These are phyloP conservation scores for Leptodactylus fuscus DNA, from an alignment of 2,113 vertebrate species.

Conservation along the genomic window DNA sequence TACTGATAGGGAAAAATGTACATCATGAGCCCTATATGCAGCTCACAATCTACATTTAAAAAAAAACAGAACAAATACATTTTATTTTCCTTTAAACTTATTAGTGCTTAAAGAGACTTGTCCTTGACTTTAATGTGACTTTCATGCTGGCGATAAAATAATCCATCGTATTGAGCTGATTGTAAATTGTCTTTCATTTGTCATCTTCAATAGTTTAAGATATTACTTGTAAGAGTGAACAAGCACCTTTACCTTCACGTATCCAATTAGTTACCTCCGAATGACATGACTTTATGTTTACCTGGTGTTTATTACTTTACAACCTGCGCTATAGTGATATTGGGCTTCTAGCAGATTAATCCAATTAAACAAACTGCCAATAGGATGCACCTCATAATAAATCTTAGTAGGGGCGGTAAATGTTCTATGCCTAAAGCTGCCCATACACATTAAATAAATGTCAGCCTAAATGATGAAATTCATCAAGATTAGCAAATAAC, in stretches of 20 bases:
- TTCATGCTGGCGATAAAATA: neutral
- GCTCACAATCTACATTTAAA: too few relatives aligned
- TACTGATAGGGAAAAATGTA: too few relatives aligned
- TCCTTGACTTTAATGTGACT: constrained; percentile 22
- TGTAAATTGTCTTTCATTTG: constrained; percentile 11
- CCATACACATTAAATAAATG: neutral
- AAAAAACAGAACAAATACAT: neutral
- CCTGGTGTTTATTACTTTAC: neutral
- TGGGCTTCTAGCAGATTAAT: neutral
- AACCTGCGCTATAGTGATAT: neutral
- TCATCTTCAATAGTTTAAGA: neutral
- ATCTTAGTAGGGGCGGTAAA: neutral
- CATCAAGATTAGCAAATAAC: too few relatives aligned
- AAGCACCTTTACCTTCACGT: neutral
- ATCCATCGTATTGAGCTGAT: neutral
- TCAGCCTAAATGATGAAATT: too few relatives aligned
- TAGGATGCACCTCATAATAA: neutral
- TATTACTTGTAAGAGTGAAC: neutral
- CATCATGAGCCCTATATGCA: too few relatives aligned
- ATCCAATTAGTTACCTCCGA: neutral
- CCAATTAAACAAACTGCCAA: neutral
- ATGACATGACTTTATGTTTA: neutral
- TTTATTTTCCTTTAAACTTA: neutral
- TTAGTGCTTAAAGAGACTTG: neutral
- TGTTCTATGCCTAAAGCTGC: neutral